Conservation (phyloP, 1,140 invertebrate genomes). For the Panagrolaimus sp. region DNA sequence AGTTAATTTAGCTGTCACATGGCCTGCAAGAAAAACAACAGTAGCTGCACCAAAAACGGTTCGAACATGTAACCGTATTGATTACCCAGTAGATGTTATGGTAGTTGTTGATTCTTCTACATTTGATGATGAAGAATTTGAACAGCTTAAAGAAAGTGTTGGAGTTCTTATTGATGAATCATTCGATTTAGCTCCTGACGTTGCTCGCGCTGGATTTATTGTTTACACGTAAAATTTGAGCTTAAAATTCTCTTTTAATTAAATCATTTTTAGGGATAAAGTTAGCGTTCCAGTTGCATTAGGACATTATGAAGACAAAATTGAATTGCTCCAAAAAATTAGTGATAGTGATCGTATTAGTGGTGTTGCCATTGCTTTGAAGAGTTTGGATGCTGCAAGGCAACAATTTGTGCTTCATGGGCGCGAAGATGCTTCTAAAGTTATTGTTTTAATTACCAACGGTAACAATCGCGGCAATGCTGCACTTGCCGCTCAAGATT, state of each 20-base stretch:
- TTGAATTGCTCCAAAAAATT: constrained; percentile 54
- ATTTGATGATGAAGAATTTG: constrained; percentile 46
- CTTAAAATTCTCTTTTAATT: neutral
- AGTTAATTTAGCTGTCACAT: constrained; percentile 9
- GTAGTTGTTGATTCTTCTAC: constrained; percentile 55
- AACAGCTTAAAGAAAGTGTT: constrained; percentile 46
- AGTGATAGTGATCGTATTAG: constrained; percentile 31
- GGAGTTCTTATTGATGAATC: constrained; percentile 53
- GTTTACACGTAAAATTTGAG: constrained; percentile 42
- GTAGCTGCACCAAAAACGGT: constrained; percentile 19
- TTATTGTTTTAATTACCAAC: constrained; percentile 54
- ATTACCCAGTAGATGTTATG: constrained; percentile 50
- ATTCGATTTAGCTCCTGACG: constrained; percentile 55
- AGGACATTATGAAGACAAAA: constrained; percentile 57
- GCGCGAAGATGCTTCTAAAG: constrained; percentile 39
- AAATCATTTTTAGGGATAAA: constrained; percentile 45
- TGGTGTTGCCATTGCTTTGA: constrained; percentile 46
- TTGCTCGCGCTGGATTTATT: constrained; percentile 53
- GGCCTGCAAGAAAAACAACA: constrained; percentile 12
- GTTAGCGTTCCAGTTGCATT: constrained; percentile 55
- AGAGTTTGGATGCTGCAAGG: constrained; percentile 54
- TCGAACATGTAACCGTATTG: constrained; percentile 19
- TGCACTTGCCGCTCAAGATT: constrained; percentile 45
- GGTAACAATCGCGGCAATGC: constrained; percentile 56
- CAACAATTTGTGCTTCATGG: constrained; percentile 55